Evolutionary conservation across 2,113 vertebrate species (phyloP), one percentile per base, ranked within the genome.

Genomic region (Ptychochromis oligacanthus): DNA sequence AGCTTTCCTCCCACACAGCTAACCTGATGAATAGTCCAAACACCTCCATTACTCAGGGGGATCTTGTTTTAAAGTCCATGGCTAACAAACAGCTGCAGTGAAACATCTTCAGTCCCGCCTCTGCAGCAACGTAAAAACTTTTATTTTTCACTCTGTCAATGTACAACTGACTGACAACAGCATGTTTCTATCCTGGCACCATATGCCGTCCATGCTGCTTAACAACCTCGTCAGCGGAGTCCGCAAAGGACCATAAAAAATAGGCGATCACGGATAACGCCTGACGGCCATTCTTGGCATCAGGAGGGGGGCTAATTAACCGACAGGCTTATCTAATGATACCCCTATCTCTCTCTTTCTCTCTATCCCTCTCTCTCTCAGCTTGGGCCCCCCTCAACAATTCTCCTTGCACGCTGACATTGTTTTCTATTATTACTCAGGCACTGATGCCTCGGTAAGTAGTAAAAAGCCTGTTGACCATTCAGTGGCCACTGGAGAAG

Each of bases 381-480:
- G 83, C 72, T 80, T 72, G 14, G 78, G 81, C 89, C 91, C 90
- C 82, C 89, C 92, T 84, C 90, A 91, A 94, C 92, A 81, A 75
- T 54, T 90, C 78, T 88, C 94, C 86, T 86, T 85, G 80, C 84
- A 93, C 49, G 54, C 91, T 88, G 87, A 92, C 95, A 96, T 94
- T 96, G 97, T 97, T 96, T 96, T 93, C 95, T 92, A 95, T 97
- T 97, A 96, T 97, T 96, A 97, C 97, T 96, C 96, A 96, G 95
- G 95, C 94, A 81, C 93, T 72, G 95, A 95, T 91, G 93, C 93
- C 94, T 95, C 93, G 64, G 94, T 95, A 95, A 95, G 96, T 95
- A 95, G 95, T 96, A 96, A 97, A 96, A 97, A 96, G 93, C 96
- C 96, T 88, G 96, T 96, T 98, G 97, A 97, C 96, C 96, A 95